Conservation (phyloP, 1,140 invertebrate species). For the Babylonia areolata region DNA sequence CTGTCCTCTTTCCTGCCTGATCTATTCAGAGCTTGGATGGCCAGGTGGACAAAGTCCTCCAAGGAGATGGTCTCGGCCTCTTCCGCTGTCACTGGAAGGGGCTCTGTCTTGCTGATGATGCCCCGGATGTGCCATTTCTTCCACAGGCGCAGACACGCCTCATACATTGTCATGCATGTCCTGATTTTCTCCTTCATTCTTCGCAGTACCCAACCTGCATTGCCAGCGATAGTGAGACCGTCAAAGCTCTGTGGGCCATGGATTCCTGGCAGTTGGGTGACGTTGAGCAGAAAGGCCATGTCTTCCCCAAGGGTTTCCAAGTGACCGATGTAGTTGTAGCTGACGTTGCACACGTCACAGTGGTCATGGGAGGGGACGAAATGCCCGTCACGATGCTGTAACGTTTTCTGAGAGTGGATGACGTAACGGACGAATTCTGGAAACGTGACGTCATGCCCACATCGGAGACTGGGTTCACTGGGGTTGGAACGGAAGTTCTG, state of each 20-base stretch:
- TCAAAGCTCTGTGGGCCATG: constrained; percentile 35
- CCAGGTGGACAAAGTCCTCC: not conserved
- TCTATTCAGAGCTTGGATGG: not conserved
- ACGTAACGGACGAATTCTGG: constrained; percentile 64
- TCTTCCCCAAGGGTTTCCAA: constrained; percentile 61
- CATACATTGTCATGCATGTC: constrained; percentile 58
- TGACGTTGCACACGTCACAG: constrained; percentile 62
- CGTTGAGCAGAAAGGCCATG: constrained; percentile 56
- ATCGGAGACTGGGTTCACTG: constrained; percentile 47
- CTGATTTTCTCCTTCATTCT: constrained; percentile 49
- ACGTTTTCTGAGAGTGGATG: constrained; percentile 52
- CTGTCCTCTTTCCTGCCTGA: not conserved
- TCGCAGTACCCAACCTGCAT: constrained; percentile 46
- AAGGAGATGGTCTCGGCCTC: not conserved
- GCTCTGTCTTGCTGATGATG: constrained; percentile 56
- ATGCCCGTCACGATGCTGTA: constrained; percentile 54
- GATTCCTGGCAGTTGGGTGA: constrained; percentile 51
- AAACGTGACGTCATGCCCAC: constrained; percentile 68
- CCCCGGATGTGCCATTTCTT: constrained; percentile 65
- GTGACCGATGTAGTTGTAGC: constrained; percentile 64
- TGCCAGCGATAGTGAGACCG: constrained; percentile 4
- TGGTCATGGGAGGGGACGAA: constrained; percentile 65
- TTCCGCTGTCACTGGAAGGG: constrained; percentile 49
- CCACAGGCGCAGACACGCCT: constrained; percentile 56
- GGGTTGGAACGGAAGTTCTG: constrained; percentile 52